Percentiles rank a stretch among this genome's conserved stretches.
Conservation (phyloP, 2,888 invertebrate genomes). For the Drosophila conformis region DNA sequence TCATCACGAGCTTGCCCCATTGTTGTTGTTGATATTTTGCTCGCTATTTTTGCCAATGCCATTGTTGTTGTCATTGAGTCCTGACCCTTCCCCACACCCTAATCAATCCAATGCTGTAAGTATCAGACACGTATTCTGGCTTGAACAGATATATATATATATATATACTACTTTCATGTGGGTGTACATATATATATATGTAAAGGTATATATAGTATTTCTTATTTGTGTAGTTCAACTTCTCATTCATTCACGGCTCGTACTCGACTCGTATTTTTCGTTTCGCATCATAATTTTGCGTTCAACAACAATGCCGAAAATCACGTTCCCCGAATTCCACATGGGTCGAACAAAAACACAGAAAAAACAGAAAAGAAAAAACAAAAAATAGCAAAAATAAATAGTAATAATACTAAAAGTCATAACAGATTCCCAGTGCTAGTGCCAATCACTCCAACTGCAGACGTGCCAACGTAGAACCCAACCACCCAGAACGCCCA, state of each 20-base stretch:
- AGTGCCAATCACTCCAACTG: slow-evolving; percentile 30
- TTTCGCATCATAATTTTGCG: slow-evolving; percentile 79
- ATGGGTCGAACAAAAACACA: slow-evolving; percentile 20
- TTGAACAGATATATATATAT: slow-evolving; percentile 5
- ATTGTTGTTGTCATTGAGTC: slow-evolving; percentile 17
- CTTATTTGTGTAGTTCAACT: slow-evolving; percentile 30
- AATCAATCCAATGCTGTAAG: slow-evolving; percentile 8
- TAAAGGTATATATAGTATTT: slow-evolving; percentile 13
- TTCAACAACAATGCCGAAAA: slow-evolving; percentile 60
- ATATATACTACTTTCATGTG: slow-evolving; percentile 1
- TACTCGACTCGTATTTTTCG: slow-evolving; percentile 67
- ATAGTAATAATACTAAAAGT: slow-evolving; percentile 38
- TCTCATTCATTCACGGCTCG: slow-evolving; percentile 66
- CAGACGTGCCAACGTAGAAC: slow-evolving; percentile 25
- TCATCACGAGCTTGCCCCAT: slow-evolving; percentile 62
- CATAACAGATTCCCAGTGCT: slow-evolving; percentile 52
- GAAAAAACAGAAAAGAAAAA: neutral
- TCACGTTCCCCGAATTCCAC: slow-evolving; percentile 63
- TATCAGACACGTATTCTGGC: slow-evolving; percentile 37
- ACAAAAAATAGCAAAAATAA: slow-evolving; percentile 14
- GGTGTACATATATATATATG: slow-evolving; percentile 4
- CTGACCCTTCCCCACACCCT: slow-evolving; percentile 7
- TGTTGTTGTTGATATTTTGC: slow-evolving; percentile 37
- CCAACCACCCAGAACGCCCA: slow-evolving; percentile 62
- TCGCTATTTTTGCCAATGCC: slow-evolving; percentile 54